Evolutionary conservation across 2,888 invertebrate genomes (phyloP), one percentile per base, ranked within the genome.

Genomic region (Merodon equestris): DNA sequence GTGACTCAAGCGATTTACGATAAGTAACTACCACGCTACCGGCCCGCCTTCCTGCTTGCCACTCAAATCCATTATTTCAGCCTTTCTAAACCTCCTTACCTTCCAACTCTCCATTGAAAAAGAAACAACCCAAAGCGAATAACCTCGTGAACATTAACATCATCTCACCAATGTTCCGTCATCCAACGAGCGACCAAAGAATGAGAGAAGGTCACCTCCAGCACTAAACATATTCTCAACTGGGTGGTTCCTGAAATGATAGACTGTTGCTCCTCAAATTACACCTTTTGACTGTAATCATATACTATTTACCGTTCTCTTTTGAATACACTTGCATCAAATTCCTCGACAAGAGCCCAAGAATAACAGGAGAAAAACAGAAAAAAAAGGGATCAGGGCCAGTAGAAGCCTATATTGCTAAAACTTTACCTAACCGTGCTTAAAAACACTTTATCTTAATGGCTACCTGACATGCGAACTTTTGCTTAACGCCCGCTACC

Each of bases 251-350:
- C 50, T 44, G 15, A 76, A 67, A 73, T 67, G 73, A 79, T 74
- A 74, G 79, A 79, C 74, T 79, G 79, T 79, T 79, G 79, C 79
- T 68, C 70, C 79, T 79, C 79, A 79, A 79, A 70, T 79, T 74
- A 79, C 74, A 79, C 68, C 73, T 27, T 27, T 7, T 27, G 27
- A 27, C 27, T 27, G 27, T 27, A 27, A 27, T 27, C 27, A 64
- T 42, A 64, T 63, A 47, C 73, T 48, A 54, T 74, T 68, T 79
- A 77, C 67, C 64, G 64, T 74, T 79, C 56, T 18, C 64, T 42
- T 61, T 48, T 45, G 57, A 27, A 18, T 19, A 57, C 40, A 36
- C 45, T 17, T 38, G 14, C 18, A 57, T 34, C 42, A 38, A 72
- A 61, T 67, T 51, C 72, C 60, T 57, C 57, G 12, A 57, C 50